phyloP scores from a whole-genome alignment of 2,888 invertebrate genomes.

The Cheilosia soror region DNA sequence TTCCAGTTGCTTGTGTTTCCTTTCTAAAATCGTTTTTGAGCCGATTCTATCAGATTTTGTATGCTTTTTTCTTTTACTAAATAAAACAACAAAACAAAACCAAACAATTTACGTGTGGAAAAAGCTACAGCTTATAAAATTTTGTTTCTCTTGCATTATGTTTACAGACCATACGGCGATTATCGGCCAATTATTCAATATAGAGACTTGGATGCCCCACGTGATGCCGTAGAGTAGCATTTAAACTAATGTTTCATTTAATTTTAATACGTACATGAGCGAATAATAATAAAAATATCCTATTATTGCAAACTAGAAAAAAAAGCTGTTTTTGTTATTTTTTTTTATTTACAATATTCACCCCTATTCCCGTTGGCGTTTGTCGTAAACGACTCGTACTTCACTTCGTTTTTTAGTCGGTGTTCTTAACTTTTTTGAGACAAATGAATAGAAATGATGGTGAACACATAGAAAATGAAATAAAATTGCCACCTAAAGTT shows the following conservation, averaged over 20 bases:
- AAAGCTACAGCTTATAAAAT: conserved; percentile 71
- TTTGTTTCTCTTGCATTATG: conserved; percentile 81
- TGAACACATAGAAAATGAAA: no score
- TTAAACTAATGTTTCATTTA: conserved; percentile 54
- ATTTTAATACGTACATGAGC: conserved; percentile 31
- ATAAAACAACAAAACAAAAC: conserved; percentile 61
- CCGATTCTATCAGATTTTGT: conserved; percentile 37
- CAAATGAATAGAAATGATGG: no score
- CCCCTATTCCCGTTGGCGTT: no score
- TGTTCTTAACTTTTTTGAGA: no score
- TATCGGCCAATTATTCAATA: conserved; percentile 96
- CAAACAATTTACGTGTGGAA: conserved; percentile 36
- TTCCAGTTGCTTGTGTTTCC: conserved; percentile 76
- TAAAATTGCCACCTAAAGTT: no score
- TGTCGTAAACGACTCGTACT: no score
- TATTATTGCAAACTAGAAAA: conserved; percentile 9
- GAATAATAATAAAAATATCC: conserved; percentile 55
- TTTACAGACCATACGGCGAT: conserved; percentile 90
- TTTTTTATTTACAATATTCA: neutral
- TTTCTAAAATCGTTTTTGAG: conserved; percentile 67
- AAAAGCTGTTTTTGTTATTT: neutral
- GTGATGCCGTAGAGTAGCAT: conserved; percentile 94
- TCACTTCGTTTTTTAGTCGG: no score
- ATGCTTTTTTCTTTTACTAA: conserved; percentile 55
- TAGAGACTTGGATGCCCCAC: conserved; percentile 96